phyloP scores from a whole-genome alignment of 1,140 invertebrate genomes.

The Bactericera cockerelli region DNA sequence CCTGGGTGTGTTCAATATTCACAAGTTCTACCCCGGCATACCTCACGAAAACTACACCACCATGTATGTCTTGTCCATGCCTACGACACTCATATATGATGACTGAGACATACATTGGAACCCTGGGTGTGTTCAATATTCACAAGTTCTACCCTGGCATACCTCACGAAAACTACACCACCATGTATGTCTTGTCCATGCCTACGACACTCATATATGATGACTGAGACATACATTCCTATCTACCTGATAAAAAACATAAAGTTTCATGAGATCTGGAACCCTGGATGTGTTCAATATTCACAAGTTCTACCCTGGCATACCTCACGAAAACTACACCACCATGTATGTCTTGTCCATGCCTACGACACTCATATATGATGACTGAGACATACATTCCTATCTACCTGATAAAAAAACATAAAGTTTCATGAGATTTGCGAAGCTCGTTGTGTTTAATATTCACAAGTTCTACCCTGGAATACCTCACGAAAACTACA shows the following conservation, averaged over 20 bases:
- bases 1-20: conserved; percentile 21
- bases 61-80: neutral
- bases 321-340: neutral
- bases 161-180: neutral
- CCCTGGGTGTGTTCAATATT: conserved; percentile 23
- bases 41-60: neutral
- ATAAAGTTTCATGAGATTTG: too few species aligned
- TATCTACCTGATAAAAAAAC: conserved; percentile 15
- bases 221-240: too few species aligned
- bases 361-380: neutral
- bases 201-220: neutral
- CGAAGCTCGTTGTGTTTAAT: conserved; percentile 26
- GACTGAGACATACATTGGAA: conserved; percentile 25
- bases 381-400: conserved; percentile 19
- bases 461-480: conserved; percentile 8
- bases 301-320: conserved; percentile 6
- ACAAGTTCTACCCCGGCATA: conserved; percentile 1
- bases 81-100: neutral
- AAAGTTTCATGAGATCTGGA: conserved; percentile 24
- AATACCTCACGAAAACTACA: neutral
- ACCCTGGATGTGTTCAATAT: conserved; percentile 23
- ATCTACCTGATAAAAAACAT: too few species aligned
- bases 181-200: neutral
- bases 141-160: conserved; percentile 4
- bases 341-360: neutral